Conservation (phyloP, 2,797 vertebrate species). For the Cyclopterus lumpus region DNA sequence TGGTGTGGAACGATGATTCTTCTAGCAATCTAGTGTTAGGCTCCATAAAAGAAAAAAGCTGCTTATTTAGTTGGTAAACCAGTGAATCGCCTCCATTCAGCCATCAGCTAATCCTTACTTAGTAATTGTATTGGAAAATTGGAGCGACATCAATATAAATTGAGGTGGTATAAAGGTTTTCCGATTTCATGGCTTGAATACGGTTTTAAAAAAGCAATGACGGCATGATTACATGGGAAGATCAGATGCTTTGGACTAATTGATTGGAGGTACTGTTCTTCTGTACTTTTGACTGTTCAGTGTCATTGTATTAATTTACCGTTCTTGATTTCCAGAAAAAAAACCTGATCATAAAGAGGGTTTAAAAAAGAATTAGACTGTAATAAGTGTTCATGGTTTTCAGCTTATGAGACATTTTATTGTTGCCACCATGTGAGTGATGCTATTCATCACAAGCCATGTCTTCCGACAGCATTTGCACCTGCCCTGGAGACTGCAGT, state of each 20-base stretch:
- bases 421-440: background rate
- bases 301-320: too few relatives aligned
- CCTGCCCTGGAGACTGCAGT: background rate
- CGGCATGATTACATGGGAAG: background rate
- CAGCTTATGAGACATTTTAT: background rate
- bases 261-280: background rate
- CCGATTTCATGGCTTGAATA: background rate
- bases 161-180: background rate
- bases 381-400: background rate
- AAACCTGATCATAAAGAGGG: too few relatives aligned
- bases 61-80: slow-evolving; percentile 5
- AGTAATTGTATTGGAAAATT: background rate
- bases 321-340: too few relatives aligned
- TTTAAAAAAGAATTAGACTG: background rate
- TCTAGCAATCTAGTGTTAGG: background rate
- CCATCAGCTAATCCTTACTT: slow-evolving; percentile 2
- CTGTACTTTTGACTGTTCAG: background rate
- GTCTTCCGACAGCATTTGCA: background rate
- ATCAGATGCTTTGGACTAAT: background rate
- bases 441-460: background rate
- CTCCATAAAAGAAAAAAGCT: slow-evolving; percentile 1
- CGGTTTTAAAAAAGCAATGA: background rate
- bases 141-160: background rate
- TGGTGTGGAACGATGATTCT: background rate
- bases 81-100: slow-evolving; percentile 1